Conservation (phyloP, 2,113 vertebrate species). For the Ahaetulla prasina region DNA sequence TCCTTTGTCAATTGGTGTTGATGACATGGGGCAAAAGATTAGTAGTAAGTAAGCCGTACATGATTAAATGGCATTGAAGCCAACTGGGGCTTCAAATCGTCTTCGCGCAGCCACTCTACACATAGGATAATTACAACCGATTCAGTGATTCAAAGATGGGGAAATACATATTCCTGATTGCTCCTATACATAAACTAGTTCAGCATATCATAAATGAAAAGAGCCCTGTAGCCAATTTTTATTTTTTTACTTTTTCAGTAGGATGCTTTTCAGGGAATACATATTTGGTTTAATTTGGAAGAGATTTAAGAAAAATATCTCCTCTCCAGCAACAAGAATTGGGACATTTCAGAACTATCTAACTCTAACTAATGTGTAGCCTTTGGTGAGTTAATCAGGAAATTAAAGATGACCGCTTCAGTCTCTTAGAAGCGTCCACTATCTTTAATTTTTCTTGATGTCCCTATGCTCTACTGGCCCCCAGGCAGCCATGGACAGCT, state of each 20-base stretch:
- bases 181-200: neutral
- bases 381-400: neutral
- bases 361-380: no score
- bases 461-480: neutral
- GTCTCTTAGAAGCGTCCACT: neutral
- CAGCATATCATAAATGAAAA: neutral
- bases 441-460: neutral
- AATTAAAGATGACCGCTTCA: neutral
- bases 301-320: neutral
- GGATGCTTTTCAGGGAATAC: neutral
- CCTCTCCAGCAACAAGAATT: neutral
- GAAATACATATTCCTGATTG: neutral
- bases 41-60: neutral
- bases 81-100: neutral
- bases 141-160: neutral
- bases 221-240: neutral
- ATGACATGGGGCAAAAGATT: neutral
- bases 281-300: neutral
- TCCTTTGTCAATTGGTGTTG: neutral
- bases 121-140: neutral
- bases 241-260: neutral
- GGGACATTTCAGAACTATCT: neutral
- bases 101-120: neutral
- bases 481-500: neutral
- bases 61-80: neutral